Evolutionary conservation across 2,888 invertebrate species (phyloP).

Genomic region (Prionchulus punctatus): DNA sequence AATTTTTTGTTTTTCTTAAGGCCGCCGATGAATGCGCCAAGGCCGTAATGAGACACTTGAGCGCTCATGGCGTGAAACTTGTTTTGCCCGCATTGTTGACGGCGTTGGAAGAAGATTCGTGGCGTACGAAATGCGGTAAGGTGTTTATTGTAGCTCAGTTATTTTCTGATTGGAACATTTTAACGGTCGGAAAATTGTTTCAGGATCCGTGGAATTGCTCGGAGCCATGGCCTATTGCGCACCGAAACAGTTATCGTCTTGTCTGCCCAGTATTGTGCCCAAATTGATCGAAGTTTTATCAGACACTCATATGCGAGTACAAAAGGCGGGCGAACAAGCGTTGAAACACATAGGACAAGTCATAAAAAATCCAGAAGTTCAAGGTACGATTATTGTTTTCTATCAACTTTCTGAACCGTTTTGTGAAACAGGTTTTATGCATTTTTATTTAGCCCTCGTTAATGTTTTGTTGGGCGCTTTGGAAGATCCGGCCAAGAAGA

Average conservation of each 20-base stretch:
- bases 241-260: constrained; percentile 90
- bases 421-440: neutral
- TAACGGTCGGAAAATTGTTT: no score
- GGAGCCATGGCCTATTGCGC: constrained; percentile 99
- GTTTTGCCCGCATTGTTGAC: constrained; percentile 79
- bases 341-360: constrained; percentile 89
- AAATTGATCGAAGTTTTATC: constrained; percentile 87
- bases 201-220: constrained; percentile 78
- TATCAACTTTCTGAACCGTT: neutral
- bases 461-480: constrained; percentile 59
- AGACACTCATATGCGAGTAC: constrained; percentile 60
- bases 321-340: constrained; percentile 55
- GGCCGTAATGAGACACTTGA: constrained; percentile 75
- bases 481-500: constrained; percentile 88
- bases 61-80: constrained; percentile 90
- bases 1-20: constrained; percentile 15
- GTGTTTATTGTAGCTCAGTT: no score
- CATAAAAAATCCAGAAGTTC: constrained; percentile 94
- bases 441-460: constrained; percentile 33
- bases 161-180: no score
- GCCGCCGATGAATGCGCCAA: constrained; percentile 92
- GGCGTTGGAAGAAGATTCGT: constrained; percentile 89
- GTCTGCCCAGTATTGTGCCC: constrained; percentile 92
- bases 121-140: constrained; percentile 83
- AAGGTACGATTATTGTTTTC: constrained; percentile 41